Conservation (phyloP, 1,140 invertebrate genomes). For the Holotrichia oblita region DNA sequence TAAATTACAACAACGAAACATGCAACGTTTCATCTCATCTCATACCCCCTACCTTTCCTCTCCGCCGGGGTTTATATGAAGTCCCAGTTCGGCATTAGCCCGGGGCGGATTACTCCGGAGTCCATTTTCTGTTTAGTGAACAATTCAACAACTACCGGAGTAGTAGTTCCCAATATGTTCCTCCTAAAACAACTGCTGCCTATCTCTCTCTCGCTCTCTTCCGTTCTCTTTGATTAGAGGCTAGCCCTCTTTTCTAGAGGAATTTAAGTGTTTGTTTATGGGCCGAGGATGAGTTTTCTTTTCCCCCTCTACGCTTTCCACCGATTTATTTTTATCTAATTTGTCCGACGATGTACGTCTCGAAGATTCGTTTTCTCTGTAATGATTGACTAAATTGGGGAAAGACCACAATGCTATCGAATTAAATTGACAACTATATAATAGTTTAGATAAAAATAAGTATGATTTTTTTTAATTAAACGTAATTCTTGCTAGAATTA, state of each 20-base stretch:
- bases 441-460: no score
- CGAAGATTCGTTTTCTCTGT: background rate
- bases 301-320: background rate
- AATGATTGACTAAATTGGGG: background rate
- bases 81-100: conserved; percentile 4
- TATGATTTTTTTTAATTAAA: no score
- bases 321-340: conserved; percentile 28
- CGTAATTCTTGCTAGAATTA: no score
- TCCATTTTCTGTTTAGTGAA: conserved; percentile 33
- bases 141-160: conserved; percentile 14
- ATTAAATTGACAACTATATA: no score
- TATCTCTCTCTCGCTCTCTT: no score
- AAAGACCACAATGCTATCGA: no score
- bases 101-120: conserved; percentile 8
- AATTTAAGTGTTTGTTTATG: conserved; percentile 37
- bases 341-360: background rate
- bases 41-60: background rate
- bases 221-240: background rate
- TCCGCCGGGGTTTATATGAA: background rate
- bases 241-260: background rate
- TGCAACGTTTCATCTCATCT: background rate
- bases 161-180: conserved; percentile 32
- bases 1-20: background rate
- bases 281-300: conserved; percentile 24
- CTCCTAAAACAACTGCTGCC: conserved; percentile 29